Conservation (phyloP, 2,888 invertebrate species). For the Parthenolecanium corni region DNA sequence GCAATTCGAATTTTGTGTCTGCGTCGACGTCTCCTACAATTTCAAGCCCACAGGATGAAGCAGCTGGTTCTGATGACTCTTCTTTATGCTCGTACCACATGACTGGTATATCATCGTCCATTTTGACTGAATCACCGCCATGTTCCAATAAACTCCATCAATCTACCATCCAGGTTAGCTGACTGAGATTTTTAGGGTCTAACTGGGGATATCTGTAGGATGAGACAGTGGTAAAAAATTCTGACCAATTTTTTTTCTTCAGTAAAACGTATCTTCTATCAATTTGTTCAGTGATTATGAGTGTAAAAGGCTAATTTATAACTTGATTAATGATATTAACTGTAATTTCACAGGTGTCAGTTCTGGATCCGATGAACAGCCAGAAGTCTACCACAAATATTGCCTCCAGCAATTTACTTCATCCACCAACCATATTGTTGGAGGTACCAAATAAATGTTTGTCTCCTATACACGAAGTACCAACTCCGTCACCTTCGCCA, state of each 20-base stretch:
- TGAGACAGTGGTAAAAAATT: no score
- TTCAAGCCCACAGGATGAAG: conserved; percentile 52
- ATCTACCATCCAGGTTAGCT: conserved; percentile 16
- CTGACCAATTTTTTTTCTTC: no score
- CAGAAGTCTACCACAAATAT: conserved; percentile 45
- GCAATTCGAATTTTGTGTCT: conserved; percentile 52
- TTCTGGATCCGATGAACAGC: conserved; percentile 55
- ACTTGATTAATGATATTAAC: no score
- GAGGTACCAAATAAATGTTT: conserved; percentile 71
- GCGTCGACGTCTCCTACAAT: conserved; percentile 61
- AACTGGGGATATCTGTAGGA: no score
- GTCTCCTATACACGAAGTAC: conserved; percentile 65
- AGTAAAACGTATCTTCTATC: no score
- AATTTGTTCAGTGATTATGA: no score
- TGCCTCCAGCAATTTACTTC: conserved; percentile 47
- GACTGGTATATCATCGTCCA: conserved; percentile 48
- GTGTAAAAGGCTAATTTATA: no score
- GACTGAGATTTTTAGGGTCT: not conserved
- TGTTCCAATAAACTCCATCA: conserved; percentile 10
- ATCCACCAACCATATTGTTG: conserved; percentile 62
- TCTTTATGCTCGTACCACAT: conserved; percentile 29
- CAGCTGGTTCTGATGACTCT: conserved; percentile 51
- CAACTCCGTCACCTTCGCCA: conserved; percentile 48
- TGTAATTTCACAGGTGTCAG: conserved; percentile 49
- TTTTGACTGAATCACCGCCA: conserved; percentile 52